Conservation (phyloP, 1,140 invertebrate species). For the Drosophila bocki region DNA sequence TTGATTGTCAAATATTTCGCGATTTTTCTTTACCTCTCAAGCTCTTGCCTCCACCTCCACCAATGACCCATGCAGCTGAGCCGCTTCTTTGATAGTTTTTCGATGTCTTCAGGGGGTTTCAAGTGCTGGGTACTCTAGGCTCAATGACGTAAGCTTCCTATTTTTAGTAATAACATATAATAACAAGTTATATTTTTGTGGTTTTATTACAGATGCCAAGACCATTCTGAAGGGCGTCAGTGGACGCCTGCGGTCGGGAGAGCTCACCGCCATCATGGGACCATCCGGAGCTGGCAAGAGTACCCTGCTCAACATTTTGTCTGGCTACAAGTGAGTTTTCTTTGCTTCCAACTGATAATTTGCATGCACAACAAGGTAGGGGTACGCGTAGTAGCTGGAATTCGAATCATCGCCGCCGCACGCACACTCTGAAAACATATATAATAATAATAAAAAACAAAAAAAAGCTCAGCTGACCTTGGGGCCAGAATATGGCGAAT, state of each 20-base stretch:
- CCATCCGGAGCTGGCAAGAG: constrained; percentile 97
- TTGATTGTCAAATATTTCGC: constrained; percentile 32
- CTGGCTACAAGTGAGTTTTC: constrained; percentile 93
- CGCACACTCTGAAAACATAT: neutral
- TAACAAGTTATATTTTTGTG: constrained; percentile 14
- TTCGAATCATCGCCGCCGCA: constrained; percentile 1
- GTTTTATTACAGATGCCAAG: constrained; percentile 89
- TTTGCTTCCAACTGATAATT: constrained; percentile 21
- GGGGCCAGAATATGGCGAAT: constrained; percentile 17
- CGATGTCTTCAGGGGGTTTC: neutral
- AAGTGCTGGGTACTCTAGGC: constrained; percentile 5
- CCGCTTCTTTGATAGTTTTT: constrained; percentile 22
- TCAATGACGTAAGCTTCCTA: constrained; percentile 35
- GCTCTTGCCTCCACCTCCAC: neutral
- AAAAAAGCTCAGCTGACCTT: constrained; percentile 40
- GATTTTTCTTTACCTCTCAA: constrained; percentile 36
- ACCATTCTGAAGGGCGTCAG: constrained; percentile 93
- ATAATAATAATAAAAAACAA: constrained; percentile 4
- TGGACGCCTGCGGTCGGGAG: constrained; percentile 92
- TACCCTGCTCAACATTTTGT: constrained; percentile 94
- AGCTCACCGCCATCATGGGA: constrained; percentile 97
- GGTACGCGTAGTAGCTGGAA: neutral
- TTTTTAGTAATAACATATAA: constrained; percentile 22
- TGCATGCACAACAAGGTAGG: constrained; percentile 22
- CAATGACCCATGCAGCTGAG: constrained; percentile 16